These are phyloP conservation scores for Apteryx mantelli DNA, from an alignment of 2,113 vertebrate species.

Conservation along the genomic window DNA sequence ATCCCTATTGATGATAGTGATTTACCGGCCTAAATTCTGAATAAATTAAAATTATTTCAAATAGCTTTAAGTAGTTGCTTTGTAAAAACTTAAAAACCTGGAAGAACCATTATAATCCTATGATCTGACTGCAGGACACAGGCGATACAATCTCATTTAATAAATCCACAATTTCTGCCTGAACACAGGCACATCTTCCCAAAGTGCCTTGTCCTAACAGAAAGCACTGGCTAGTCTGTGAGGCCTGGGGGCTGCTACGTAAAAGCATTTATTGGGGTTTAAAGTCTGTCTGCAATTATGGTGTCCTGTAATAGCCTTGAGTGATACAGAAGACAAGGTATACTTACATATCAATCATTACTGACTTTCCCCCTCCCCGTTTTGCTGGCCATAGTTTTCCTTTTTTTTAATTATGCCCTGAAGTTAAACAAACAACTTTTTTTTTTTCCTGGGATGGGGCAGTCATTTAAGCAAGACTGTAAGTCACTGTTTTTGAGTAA, in stretches of 20 bases:
- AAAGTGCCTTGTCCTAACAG: background rate
- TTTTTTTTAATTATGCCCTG: background rate
- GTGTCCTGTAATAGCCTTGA: background rate
- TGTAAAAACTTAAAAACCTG: background rate
- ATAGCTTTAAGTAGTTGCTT: background rate
- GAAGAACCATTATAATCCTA: background rate
- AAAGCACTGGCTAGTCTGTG: background rate
- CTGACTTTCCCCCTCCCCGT: no score
- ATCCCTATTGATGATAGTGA: background rate
- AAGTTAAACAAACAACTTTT: background rate
- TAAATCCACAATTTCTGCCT: background rate
- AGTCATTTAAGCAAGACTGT: background rate
- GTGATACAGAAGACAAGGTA: background rate
- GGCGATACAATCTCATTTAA: rapidly evolving
- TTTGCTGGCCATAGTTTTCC: background rate
- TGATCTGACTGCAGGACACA: background rate
- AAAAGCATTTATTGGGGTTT: background rate
- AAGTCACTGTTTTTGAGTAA: background rate
- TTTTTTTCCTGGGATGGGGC: background rate
- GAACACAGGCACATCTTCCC: background rate
- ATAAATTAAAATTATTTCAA: background rate
- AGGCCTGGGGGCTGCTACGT: background rate
- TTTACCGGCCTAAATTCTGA: background rate
- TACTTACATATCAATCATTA: rapidly evolving
- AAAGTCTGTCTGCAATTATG: background rate